These are phyloP conservation scores for Chymomyza costata DNA, from an alignment of 1,140 invertebrate genomes.

Conservation along the genomic window DNA sequence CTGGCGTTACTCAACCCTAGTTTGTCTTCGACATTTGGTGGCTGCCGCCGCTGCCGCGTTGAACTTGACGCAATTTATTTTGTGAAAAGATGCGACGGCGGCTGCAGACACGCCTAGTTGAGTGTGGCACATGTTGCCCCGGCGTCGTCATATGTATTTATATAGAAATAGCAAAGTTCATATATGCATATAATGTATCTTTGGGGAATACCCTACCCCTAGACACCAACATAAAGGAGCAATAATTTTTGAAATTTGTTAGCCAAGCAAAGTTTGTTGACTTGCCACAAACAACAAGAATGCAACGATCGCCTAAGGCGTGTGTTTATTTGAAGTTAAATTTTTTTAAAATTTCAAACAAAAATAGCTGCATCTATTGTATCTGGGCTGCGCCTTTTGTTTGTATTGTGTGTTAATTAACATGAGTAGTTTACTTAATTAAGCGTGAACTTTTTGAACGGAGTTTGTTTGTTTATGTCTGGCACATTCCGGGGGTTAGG, in stretches of 20 bases:
- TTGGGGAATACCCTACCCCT: conserved; percentile 52
- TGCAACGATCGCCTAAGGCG: too few relatives aligned
- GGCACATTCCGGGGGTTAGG: conserved; percentile 11
- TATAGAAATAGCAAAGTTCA: conserved; percentile 34
- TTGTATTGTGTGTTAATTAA: conserved; percentile 68
- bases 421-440: conserved; percentile 68
- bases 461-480: conserved; percentile 50
- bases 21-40: conserved; percentile 66
- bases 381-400: conserved; percentile 40
- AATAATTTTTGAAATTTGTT: too few relatives aligned
- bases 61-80: conserved; percentile 73
- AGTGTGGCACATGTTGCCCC: conserved; percentile 45
- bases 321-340: conserved; percentile 51
- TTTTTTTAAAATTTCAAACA: conserved; percentile 43
- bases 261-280: too few relatives aligned
- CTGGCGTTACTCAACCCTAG: conserved; percentile 43
- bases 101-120: conserved; percentile 63
- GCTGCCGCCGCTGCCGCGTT: conserved; percentile 26
- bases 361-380: conserved; percentile 38
- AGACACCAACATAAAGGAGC: too few relatives aligned
- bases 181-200: conserved; percentile 27
- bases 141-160: conserved; percentile 40
- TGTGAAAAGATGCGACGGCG: conserved; percentile 44
- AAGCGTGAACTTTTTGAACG: conserved; percentile 41
- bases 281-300: too few relatives aligned